Evolutionary conservation across 2,797 vertebrate genomes (phyloP), one percentile per base, ranked within the genome.

Genomic region (Astyanax mexicanus): DNA sequence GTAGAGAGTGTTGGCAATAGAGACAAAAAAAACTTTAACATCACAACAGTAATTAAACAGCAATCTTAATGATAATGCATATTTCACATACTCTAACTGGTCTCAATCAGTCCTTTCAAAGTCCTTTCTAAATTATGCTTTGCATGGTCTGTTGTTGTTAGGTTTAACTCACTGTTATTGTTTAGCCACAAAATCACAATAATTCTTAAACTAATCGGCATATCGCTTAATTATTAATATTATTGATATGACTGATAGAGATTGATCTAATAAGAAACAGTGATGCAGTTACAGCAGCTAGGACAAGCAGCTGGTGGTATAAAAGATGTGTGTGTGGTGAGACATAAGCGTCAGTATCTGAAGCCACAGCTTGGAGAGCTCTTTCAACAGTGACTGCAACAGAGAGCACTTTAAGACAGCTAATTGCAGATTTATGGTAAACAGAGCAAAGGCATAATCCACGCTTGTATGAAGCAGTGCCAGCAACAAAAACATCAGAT

Each of bases 351-450:
- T 52, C 37, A 57, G 71, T 52, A 47, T 67, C 57, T 47, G 40
- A 49, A 40, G 29, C 27, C 74, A 47, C 47, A 52, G 67, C 32
- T 49, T 68, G 54, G 13, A 57, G 45, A 60, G n/a, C 71, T 78
- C 69, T 73, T 80, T 76, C 67, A 80, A 74, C 74, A 61, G 49
- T 1, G 64, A 37, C 79, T 61, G 54, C 29, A 57, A 62, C 55
- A 15, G 25, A 77, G 57, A 70, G 72, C 74, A 78, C 79, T 80
- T 77, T 45, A 58, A 58, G 77, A 73, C 58, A 54, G 72, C 74
- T 83, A 64, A 82, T 82, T 82, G 69, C 74, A 74, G 73, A 84
- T 83, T 81, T 80, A 82, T 81, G 68, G 69, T 82, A 83, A 84
- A 84, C 79, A 79, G 69, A 17, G 55, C 69, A 55, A 70, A 69